phyloP scores from a whole-genome alignment of 2,113 vertebrate genomes.

The Leiothrix lutea region DNA sequence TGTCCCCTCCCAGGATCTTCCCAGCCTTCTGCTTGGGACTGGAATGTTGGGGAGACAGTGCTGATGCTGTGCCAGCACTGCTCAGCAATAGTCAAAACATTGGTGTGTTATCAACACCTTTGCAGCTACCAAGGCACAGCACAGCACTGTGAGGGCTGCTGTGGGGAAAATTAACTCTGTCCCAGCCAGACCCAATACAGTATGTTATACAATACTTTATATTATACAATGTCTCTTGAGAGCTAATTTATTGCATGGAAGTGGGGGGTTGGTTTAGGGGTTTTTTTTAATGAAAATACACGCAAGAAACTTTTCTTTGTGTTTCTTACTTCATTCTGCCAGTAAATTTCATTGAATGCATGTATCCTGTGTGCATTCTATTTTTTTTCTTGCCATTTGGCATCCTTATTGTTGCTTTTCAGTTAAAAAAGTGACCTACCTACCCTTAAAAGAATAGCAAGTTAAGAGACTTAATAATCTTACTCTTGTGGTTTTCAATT shows the following conservation, averaged over 20 bases:
- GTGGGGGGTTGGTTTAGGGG: fast-evolving
- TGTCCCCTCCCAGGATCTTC: not conserved
- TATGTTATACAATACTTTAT: conserved; percentile 70
- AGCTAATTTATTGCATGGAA: not conserved
- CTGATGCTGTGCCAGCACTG: not conserved
- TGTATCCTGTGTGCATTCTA: not conserved
- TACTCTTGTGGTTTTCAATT: not conserved
- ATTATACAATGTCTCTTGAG: not conserved
- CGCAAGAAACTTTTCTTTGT: not conserved
- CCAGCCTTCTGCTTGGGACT: not conserved
- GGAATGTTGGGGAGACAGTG: fast-evolving
- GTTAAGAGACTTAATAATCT: not conserved
- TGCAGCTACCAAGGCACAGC: not conserved
- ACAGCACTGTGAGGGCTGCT: not conserved
- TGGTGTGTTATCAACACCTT: not conserved
- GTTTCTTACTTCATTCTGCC: not conserved
- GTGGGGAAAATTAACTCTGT: not conserved
- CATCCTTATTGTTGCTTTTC: not conserved
- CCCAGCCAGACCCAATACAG: not conserved
- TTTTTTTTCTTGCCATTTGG: not conserved
- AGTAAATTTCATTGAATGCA: not conserved
- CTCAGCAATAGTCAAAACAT: not conserved
- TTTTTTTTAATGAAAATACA: not conserved
- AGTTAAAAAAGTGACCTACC: fast-evolving
- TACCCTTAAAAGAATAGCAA: not conserved